These are phyloP conservation scores for Rhinophrynus dorsalis DNA, from an alignment of 2,797 vertebrate genomes.

Conservation along the genomic window DNA sequence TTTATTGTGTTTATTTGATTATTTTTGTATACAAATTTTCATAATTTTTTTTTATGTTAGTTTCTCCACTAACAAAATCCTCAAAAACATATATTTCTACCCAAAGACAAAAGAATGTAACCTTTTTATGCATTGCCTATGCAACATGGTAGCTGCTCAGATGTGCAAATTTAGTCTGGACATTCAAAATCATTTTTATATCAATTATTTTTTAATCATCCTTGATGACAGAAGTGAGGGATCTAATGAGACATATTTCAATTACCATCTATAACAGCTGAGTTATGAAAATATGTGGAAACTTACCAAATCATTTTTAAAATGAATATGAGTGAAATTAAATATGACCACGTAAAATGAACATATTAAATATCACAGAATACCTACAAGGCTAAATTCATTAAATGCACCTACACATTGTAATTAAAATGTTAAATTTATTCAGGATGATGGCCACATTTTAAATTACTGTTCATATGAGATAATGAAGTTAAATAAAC, in stretches of 20 bases:
- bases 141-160: not conserved
- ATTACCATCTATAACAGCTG: not conserved
- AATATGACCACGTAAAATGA: not conserved
- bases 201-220: not conserved
- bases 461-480: no score
- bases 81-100: no score
- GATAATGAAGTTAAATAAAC: no score
- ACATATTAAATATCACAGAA: not conserved
- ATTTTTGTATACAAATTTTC: no score
- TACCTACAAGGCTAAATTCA: not conserved
- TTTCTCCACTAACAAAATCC: no score
- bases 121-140: no score
- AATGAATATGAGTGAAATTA: not conserved
- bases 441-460: not conserved
- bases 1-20: no score
- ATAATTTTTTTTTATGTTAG: no score
- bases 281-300: not conserved
- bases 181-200: not conserved
- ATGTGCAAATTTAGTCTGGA: not conserved
- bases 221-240: not conserved
- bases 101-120: no score
- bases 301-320: not conserved
- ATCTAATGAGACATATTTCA: not conserved
- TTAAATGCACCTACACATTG: not conserved
- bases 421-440: not conserved